Evolutionary conservation across 2,888 invertebrate species (phyloP), one percentile per base, ranked within the genome.

Genomic region (Rhyacophila evoluta): DNA sequence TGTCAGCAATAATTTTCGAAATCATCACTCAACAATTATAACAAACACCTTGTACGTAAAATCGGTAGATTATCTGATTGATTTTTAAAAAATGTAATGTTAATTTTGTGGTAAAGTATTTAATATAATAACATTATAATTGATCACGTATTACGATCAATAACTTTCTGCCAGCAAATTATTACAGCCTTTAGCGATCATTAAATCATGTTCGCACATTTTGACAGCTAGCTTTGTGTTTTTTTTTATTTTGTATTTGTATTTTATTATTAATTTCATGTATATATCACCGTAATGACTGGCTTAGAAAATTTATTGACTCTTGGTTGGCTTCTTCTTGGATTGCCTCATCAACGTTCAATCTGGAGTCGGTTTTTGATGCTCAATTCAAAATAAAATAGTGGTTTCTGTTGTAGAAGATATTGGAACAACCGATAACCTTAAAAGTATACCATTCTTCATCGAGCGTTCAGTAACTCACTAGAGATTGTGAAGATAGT

Each of bases 181-280:
- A 33, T 19, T 55, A 8, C 25, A 19, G 55, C 55, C 55, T 25
- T 10, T 19, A 55, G 55, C 25, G 19, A 55, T 55, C 19, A 19
- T 55, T 55, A 55, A 55, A 55, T 55, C 55, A 55, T 55, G 15
- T 55, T 55, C 6, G 19, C 55, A 55, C 55, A 55, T 55, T 55
- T 55, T 55, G 55, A 55, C 55, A 55, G 55, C 10, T 19, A 15
- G 19, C 15, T 25, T 4, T 4, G 55, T 19, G 15, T 19, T 8
- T 10, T 15, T 55, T 10, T 19, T 55, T 55, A 55, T 55, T 55
- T 19, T 19, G 15, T 55, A 10, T 55, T 4, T 41, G 12, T 55
- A 19, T 55, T 55, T 19, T 19, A 8, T 55, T 55, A 15, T 0
- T 55, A 55, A 55, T 55, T 55, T 19, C 19, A 25, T 55, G 55